Percentiles rank a stretch among this genome's conserved stretches.
These are phyloP conservation scores for Rhagologus leucostigma DNA, from an alignment of 2,113 vertebrate genomes.

Conservation along the genomic window DNA sequence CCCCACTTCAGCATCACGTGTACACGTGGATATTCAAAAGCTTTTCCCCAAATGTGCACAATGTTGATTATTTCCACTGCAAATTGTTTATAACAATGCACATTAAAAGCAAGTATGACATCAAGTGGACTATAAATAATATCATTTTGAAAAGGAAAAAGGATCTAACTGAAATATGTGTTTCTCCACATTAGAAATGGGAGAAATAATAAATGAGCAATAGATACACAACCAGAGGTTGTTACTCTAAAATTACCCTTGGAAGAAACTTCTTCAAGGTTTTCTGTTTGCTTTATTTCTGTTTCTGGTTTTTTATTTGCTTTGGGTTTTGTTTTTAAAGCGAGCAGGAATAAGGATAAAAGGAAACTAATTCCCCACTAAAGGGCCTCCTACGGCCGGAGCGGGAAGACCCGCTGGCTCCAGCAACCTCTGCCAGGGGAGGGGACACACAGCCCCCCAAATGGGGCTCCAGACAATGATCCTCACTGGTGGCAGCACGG, in stretches of 20 bases:
- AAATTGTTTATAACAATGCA: not conserved
- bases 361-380: not conserved
- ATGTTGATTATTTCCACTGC: not conserved
- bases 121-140: not conserved
- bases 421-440: not conserved
- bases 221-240: not conserved
- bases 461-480: not conserved
- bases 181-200: not conserved
- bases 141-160: not conserved
- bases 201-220: not conserved
- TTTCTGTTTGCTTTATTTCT: slow-evolving; percentile 24
- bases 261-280: not conserved
- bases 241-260: not conserved
- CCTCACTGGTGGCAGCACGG: not conserved
- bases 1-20: not conserved
- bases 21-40: not conserved
- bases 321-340: slow-evolving; percentile 1
- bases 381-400: not conserved
- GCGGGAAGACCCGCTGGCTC: not conserved
- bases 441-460: not conserved
- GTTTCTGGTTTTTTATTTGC: not conserved
- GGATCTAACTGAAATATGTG: not conserved
- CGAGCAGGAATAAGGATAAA: not conserved
- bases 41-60: not conserved
- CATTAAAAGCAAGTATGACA: not conserved